Conservation (phyloP, 2,888 invertebrate species). For the Cosmopolites sordidus region DNA sequence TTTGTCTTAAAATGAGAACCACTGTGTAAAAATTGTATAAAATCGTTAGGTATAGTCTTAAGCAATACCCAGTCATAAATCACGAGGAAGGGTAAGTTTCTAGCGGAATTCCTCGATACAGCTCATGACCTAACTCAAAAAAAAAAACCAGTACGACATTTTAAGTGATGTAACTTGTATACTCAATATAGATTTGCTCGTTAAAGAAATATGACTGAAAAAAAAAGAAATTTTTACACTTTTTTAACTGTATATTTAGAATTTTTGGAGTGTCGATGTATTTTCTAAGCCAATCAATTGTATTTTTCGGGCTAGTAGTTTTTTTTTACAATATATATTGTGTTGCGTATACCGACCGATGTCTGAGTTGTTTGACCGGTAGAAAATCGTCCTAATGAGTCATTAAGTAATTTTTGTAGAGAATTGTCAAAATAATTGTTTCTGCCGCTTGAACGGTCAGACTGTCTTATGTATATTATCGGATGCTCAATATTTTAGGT, state of each 20-base stretch:
- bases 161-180: slow-evolving; percentile 17
- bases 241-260: slow-evolving; percentile 39
- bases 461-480: slow-evolving; percentile 47
- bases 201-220: slow-evolving; percentile 38
- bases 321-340: slow-evolving; percentile 30
- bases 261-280: slow-evolving; percentile 44
- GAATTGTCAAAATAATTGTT: slow-evolving; percentile 31
- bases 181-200: slow-evolving; percentile 19
- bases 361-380: slow-evolving; percentile 51
- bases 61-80: not conserved
- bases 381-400: slow-evolving; percentile 38
- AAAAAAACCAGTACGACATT: slow-evolving; percentile 5
- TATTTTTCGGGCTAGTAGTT: slow-evolving; percentile 26
- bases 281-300: slow-evolving; percentile 44
- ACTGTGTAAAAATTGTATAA: not conserved
- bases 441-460: slow-evolving; percentile 53
- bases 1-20: not conserved
- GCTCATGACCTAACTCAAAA: not conserved
- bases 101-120: not conserved
- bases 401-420: slow-evolving; percentile 15
- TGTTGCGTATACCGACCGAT: slow-evolving; percentile 47
- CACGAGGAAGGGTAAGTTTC: slow-evolving; percentile 1
- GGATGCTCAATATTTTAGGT: slow-evolving; percentile 50
- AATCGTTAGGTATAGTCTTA: not conserved
- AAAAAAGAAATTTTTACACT: slow-evolving; percentile 40